phyloP scores from a whole-genome alignment of 2,797 vertebrate species.

The Microcaecilia unicolor region DNA sequence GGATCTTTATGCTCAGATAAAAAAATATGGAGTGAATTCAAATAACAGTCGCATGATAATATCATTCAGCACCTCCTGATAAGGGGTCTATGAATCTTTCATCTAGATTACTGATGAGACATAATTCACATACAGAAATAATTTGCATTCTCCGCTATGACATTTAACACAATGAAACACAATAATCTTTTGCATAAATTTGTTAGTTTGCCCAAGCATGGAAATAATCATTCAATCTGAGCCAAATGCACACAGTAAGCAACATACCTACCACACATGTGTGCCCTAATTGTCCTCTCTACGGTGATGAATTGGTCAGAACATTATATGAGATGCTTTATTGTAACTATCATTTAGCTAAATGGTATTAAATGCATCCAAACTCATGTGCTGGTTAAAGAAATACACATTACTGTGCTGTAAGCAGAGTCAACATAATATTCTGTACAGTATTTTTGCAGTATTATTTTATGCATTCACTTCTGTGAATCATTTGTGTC shows the following conservation, averaged over 20 bases:
- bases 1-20: too few species aligned
- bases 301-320: slow-evolving; percentile 6
- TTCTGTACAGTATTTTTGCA: too few species aligned
- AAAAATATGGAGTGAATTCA: too few species aligned
- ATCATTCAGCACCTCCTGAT: too few species aligned
- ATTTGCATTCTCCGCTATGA: neutral
- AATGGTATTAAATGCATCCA: too few species aligned
- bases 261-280: neutral
- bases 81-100: neutral
- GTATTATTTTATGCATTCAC: too few species aligned
- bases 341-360: slow-evolving; percentile 15
- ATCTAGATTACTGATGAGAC: neutral
- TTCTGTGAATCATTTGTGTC: too few species aligned
- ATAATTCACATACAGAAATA: neutral
- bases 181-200: neutral
- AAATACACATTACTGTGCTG: too few species aligned
- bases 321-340: slow-evolving; percentile 7
- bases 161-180: neutral
- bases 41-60: too few species aligned
- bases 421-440: too few species aligned
- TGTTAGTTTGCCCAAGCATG: neutral
- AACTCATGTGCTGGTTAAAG: too few species aligned
- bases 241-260: neutral
- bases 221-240: neutral
- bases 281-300: neutral